phyloP scores from a whole-genome alignment of 1,140 invertebrate species.

The Papilio helenus region DNA sequence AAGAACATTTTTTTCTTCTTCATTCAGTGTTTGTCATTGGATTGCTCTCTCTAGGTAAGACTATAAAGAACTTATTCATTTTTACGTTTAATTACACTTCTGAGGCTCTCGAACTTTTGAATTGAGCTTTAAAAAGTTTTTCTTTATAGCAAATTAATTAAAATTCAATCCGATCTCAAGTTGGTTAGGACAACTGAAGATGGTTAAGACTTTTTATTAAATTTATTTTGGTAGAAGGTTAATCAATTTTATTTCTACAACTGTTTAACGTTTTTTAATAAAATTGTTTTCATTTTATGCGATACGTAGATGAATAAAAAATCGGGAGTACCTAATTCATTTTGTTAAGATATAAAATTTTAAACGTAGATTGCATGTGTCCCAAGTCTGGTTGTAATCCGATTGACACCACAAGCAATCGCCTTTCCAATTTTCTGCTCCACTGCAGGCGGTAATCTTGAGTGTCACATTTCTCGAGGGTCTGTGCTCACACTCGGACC shows the following conservation, averaged over 20 bases:
- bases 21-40: slow-evolving; percentile 13
- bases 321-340: too few relatives aligned
- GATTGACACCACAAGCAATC: slow-evolving; percentile 17
- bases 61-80: slow-evolving; percentile 24
- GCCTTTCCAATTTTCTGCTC: slow-evolving; percentile 29
- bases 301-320: too few relatives aligned
- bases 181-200: background rate
- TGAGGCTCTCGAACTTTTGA: slow-evolving; percentile 30
- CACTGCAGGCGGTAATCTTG: slow-evolving; percentile 7
- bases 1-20: background rate
- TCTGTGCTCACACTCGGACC: background rate
- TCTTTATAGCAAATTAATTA: slow-evolving; percentile 26
- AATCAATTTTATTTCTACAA: background rate
- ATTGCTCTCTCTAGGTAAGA: slow-evolving; percentile 29
- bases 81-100: slow-evolving; percentile 36
- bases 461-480: slow-evolving; percentile 31
- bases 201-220: background rate
- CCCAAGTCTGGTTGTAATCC: background rate
- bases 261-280: too few relatives aligned
- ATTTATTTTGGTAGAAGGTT: background rate
- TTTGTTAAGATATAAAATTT: background rate
- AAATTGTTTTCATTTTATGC: too few relatives aligned
- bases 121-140: slow-evolving; percentile 27
- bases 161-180: slow-evolving; percentile 3
- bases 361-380: background rate